Conservation (phyloP, 2,888 invertebrate species). For the Drosophila rubida region DNA sequence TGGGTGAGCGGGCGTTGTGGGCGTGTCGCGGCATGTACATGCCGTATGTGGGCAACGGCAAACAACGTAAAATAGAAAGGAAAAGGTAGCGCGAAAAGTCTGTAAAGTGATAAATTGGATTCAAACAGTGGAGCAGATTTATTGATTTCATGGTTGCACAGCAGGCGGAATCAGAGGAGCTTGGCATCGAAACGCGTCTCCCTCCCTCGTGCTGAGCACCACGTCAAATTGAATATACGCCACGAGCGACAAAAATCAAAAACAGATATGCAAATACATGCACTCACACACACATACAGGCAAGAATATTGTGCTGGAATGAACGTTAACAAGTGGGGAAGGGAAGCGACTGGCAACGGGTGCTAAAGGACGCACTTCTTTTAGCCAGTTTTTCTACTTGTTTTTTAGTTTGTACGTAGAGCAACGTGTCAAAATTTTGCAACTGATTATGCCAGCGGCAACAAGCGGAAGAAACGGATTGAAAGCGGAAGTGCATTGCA, state of each 20-base stretch:
- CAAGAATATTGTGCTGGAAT: slow-evolving; percentile 41
- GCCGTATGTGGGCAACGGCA: neutral
- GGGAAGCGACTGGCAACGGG: neutral
- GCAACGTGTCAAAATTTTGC: slow-evolving; percentile 70
- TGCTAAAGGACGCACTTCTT: slow-evolving; percentile 26
- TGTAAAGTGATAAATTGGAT: slow-evolving; percentile 79
- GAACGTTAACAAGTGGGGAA: slow-evolving; percentile 18
- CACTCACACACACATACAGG: slow-evolving; percentile 28
- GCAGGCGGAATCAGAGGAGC: slow-evolving; percentile 10
- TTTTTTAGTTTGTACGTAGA: slow-evolving; percentile 22
- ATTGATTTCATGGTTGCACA: slow-evolving; percentile 68
- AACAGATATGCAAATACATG: slow-evolving; percentile 71
- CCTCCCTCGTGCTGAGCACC: slow-evolving; percentile 7
- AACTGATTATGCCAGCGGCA: slow-evolving; percentile 71
- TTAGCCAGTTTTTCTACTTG: neutral
- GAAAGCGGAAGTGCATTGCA: slow-evolving; percentile 4
- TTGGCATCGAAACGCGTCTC: neutral
- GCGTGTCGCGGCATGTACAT: slow-evolving; percentile 51
- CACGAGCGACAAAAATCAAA: slow-evolving; percentile 78
- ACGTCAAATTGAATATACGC: slow-evolving; percentile 74
- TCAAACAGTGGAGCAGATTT: slow-evolving; percentile 78
- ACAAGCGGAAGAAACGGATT: neutral
- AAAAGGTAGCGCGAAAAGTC: slow-evolving; percentile 44
- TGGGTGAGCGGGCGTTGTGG: slow-evolving; percentile 23
- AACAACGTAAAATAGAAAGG: slow-evolving; percentile 12